These are phyloP conservation scores for Congeria kusceri DNA, from an alignment of 2,888 invertebrate genomes.

Conservation along the genomic window DNA sequence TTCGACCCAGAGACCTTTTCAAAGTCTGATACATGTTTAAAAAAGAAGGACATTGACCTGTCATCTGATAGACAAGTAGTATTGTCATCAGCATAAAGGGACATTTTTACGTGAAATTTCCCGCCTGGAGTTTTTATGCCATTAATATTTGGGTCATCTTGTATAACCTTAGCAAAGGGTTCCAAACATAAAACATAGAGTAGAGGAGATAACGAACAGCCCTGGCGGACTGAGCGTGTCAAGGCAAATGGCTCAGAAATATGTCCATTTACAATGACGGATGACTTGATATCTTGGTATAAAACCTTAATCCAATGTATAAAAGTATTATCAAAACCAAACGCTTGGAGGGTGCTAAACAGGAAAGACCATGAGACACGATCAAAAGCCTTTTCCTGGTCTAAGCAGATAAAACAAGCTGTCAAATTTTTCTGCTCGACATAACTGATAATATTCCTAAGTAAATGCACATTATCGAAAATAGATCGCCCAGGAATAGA, in stretches of 20 bases:
- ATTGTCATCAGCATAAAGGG: slow-evolving; percentile 35
- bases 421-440: slow-evolving; percentile 47
- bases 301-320: slow-evolving; percentile 62
- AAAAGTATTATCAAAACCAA: slow-evolving; percentile 62
- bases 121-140: slow-evolving; percentile 13
- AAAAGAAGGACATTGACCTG: slow-evolving; percentile 6
- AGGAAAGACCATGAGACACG: slow-evolving; percentile 59
- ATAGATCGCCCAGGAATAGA: no score
- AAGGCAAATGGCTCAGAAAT: slow-evolving; percentile 48
- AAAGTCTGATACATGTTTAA: slow-evolving; percentile 24
- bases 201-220: slow-evolving; percentile 50
- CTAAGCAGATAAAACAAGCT: slow-evolving; percentile 57
- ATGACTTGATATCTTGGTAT: slow-evolving; percentile 54
- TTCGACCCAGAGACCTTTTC: slow-evolving; percentile 50
- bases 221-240: slow-evolving; percentile 49
- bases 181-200: slow-evolving; percentile 44
- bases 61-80: slow-evolving; percentile 20
- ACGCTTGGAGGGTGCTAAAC: slow-evolving; percentile 49
- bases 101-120: slow-evolving; percentile 28
- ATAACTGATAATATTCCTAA: slow-evolving; percentile 54
- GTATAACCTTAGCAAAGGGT: slow-evolving; percentile 22
- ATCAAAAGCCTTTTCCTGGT: slow-evolving; percentile 70
- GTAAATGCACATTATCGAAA: slow-evolving; percentile 60
- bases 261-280: slow-evolving; percentile 49
- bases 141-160: slow-evolving; percentile 15